These are phyloP conservation scores for Heliconius melpomene DNA, from an alignment of 1,140 invertebrate genomes.

Conservation along the genomic window DNA sequence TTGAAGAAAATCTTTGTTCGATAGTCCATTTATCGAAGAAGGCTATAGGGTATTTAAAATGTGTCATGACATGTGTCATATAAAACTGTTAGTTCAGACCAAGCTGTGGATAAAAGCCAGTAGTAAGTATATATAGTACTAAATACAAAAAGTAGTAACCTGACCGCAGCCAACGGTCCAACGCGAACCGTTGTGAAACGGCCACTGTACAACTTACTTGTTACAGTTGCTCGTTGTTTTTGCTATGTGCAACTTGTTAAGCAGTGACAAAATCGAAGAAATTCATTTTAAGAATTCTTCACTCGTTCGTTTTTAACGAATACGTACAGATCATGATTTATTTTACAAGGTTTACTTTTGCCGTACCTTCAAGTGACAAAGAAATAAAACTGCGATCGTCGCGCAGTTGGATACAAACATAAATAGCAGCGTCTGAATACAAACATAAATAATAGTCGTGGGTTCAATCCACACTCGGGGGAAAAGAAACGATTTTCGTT, in stretches of 20 bases:
- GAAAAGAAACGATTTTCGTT: too few relatives aligned
- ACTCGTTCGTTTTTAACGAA: not conserved
- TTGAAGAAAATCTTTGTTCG: too few relatives aligned
- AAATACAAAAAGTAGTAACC: conserved; percentile 15
- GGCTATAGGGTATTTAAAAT: too few relatives aligned
- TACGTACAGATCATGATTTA: not conserved
- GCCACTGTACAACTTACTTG: not conserved
- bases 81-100: too few relatives aligned
- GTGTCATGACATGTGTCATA: too few relatives aligned
- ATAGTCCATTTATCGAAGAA: too few relatives aligned
- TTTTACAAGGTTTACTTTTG: not conserved
- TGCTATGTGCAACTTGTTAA: not conserved
- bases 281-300: not conserved
- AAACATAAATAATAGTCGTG: too few relatives aligned
- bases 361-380: not conserved
- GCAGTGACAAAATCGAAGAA: not conserved
- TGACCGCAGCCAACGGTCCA: conserved; percentile 37
- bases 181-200: conserved; percentile 32
- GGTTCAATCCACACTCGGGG: too few relatives aligned
- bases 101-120: too few relatives aligned
- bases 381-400: too few relatives aligned
- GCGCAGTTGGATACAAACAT: too few relatives aligned
- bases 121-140: not conserved
- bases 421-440: too few relatives aligned
- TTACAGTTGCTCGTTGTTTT: conserved; percentile 16